Evolutionary conservation across 2,113 vertebrate genomes (phyloP).

Genomic region (Trematomus loennbergii): DNA sequence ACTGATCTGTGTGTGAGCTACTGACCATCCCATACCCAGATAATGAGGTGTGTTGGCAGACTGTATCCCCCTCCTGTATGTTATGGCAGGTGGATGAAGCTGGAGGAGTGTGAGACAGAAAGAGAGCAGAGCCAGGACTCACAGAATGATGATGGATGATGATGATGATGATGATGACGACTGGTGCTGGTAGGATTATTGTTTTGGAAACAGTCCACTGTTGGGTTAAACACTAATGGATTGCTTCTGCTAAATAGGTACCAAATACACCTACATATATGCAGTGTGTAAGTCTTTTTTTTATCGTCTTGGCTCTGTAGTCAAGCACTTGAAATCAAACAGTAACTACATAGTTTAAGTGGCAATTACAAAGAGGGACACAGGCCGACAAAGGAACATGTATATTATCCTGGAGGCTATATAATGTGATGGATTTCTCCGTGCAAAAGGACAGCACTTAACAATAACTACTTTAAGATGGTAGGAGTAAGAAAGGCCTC

Average conservation of each 20-base stretch:
- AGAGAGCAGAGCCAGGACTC: slow-evolving; percentile 33
- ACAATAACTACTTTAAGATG: no score
- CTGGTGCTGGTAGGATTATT: slow-evolving; percentile 38
- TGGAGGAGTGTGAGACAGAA: slow-evolving; percentile 3
- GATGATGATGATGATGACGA: slow-evolving; percentile 44
- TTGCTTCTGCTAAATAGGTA: slow-evolving; percentile 6
- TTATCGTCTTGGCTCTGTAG: no score
- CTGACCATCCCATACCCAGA: slow-evolving; percentile 10
- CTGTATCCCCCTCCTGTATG: slow-evolving; percentile 11
- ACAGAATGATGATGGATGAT: slow-evolving; percentile 69
- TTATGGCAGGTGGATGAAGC: slow-evolving; percentile 51
- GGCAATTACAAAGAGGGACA: no score
- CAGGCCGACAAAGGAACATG: no score
- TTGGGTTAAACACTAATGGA: slow-evolving; percentile 44
- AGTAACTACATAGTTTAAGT: no score
- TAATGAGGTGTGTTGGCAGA: slow-evolving; percentile 39
- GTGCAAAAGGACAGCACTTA: no score
- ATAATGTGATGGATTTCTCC: no score
- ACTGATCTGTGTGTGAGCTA: not conserved
- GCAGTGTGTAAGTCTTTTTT: no score
- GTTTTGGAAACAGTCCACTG: slow-evolving; percentile 36
- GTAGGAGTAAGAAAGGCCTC: no score
- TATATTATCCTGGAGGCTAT: no score
- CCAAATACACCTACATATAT: not conserved
- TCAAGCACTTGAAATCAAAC: not conserved